Percentiles rank a stretch among this genome's conserved stretches.
Evolutionary conservation across 2,888 invertebrate genomes (phyloP).

Genomic region (Charanyca ferruginea): DNA sequence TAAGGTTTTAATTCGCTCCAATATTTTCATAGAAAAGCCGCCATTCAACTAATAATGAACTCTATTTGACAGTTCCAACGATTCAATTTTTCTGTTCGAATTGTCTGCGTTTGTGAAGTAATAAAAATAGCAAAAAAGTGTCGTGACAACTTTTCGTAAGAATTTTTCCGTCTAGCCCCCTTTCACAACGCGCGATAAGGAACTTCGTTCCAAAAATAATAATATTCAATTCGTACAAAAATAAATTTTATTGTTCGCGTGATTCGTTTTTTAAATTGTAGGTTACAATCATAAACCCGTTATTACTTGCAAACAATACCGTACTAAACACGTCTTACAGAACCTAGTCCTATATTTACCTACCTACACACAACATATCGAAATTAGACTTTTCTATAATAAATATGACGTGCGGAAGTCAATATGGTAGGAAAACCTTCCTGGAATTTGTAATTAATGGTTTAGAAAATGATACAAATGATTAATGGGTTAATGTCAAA

Average conservation of each 20-base stretch:
- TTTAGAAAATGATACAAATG: slow-evolving; percentile 32
- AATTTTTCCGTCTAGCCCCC: too few relatives aligned
- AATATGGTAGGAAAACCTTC: slow-evolving; percentile 11
- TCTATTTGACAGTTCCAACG: too few relatives aligned
- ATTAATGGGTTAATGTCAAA: slow-evolving; percentile 22
- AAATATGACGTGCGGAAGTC: background rate
- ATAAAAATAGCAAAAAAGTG: too few relatives aligned
- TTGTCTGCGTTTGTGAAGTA: too few relatives aligned
- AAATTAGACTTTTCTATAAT: slow-evolving; percentile 6
- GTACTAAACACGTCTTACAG: background rate
- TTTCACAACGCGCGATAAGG: too few relatives aligned
- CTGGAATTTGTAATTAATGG: slow-evolving; percentile 28
- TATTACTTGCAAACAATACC: slow-evolving; percentile 10
- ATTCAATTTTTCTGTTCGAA: too few relatives aligned
- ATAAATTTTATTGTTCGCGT: background rate
- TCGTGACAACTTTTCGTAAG: too few relatives aligned
- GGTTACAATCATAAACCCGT: background rate
- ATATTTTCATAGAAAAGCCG: too few relatives aligned
- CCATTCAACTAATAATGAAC: too few relatives aligned
- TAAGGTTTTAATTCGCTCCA: too few relatives aligned
- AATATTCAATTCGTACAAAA: background rate
- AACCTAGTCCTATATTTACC: slow-evolving; percentile 16
- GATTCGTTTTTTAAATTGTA: slow-evolving; percentile 5
- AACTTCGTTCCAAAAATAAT: too few relatives aligned
- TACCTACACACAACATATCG: slow-evolving; percentile 15